These are phyloP conservation scores for Byasa hedistus DNA, from an alignment of 2,888 invertebrate species.

Conservation along the genomic window DNA sequence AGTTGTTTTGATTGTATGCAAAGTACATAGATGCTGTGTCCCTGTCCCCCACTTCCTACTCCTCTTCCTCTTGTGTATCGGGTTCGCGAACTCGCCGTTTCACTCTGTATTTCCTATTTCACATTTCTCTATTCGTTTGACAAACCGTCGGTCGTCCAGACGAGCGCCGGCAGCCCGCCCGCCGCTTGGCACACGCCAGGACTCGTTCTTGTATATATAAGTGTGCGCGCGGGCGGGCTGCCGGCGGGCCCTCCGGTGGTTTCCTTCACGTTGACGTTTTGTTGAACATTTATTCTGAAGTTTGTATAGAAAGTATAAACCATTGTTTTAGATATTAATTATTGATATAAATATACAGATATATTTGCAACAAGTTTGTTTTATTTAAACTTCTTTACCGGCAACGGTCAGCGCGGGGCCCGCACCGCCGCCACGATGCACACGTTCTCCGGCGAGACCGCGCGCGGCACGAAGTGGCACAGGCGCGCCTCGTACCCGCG, in stretches of 20 bases:
- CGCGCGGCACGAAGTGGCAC: constrained; percentile 82
- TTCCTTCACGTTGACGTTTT: constrained; percentile 29
- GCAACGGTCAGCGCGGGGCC: background rate
- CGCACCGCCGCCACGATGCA: constrained; percentile 82
- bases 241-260: background rate
- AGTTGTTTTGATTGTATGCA: no score
- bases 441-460: constrained; percentile 88
- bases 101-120: no score
- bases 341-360: constrained; percentile 71
- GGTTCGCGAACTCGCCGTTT: no score
- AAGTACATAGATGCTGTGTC: no score
- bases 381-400: constrained; percentile 38
- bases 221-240: background rate
- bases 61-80: no score
- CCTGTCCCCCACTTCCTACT: no score
- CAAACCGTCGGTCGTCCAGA: no score
- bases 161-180: no score
- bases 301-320: constrained; percentile 50
- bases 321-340: constrained; percentile 60
- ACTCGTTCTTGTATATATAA: background rate
- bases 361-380: constrained; percentile 58
- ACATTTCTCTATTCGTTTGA: no score
- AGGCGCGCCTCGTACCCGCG: constrained; percentile 81
- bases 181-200: no score
- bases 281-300: constrained; percentile 32